Conservation (phyloP, 2,797 vertebrate genomes). For the Furcifer pardalis region DNA sequence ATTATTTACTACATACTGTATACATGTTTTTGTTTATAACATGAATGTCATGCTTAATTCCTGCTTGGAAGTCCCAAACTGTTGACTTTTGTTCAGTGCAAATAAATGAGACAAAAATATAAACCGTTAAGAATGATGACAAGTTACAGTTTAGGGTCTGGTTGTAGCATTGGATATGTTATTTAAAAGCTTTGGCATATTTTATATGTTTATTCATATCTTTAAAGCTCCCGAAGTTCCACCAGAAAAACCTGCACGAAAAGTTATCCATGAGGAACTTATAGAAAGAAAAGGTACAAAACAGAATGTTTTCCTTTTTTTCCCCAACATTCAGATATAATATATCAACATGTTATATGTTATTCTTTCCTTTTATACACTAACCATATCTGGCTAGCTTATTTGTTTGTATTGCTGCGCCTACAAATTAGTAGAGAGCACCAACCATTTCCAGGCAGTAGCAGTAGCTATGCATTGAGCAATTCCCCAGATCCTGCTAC, state of each 20-base stretch:
- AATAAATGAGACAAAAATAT: neutral
- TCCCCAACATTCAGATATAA: slow-evolving; percentile 30
- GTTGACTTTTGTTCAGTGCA: neutral
- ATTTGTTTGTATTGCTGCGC: slow-evolving; percentile 33
- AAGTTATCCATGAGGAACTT: slow-evolving; percentile 78
- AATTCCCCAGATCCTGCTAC: neutral
- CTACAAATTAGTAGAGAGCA: slow-evolving; percentile 11
- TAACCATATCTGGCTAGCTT: slow-evolving; percentile 15
- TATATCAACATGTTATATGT: neutral
- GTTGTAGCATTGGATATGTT: neutral
- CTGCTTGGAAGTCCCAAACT: neutral
- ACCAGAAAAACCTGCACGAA: slow-evolving; percentile 74
- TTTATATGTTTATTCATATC: slow-evolving; percentile 65
- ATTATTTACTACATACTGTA: too few species aligned
- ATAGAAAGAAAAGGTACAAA: slow-evolving; percentile 79
- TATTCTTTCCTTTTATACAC: slow-evolving; percentile 22
- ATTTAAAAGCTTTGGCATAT: slow-evolving; percentile 11
- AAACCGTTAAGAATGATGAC: neutral
- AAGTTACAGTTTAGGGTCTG: slow-evolving; percentile 6
- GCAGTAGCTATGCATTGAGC: neutral
- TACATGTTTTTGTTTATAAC: neutral
- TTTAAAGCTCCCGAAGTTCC: slow-evolving; percentile 75
- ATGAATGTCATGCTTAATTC: neutral
- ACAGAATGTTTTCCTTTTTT: slow-evolving; percentile 41
- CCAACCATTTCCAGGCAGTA: neutral